These are phyloP conservation scores for Strigamia maritima DNA, from an alignment of 2,888 invertebrate species.

Conservation along the genomic window DNA sequence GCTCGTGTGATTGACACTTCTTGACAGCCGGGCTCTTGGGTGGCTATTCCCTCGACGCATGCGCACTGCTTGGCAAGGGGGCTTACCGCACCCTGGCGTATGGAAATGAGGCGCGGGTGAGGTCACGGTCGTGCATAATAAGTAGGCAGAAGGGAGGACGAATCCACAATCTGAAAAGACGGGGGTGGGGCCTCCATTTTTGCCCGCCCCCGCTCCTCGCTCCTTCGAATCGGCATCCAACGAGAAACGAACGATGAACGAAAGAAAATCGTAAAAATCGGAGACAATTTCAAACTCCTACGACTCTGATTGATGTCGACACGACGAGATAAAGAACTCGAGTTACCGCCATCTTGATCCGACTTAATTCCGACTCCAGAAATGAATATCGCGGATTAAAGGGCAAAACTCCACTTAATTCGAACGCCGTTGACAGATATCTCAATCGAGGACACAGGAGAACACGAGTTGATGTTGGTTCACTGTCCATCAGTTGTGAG, in stretches of 20 bases:
- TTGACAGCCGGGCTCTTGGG: constrained; percentile 33
- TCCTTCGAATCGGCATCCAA: background rate
- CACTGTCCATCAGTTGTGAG: no score
- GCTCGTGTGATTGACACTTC: constrained; percentile 36
- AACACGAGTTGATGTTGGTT: no score
- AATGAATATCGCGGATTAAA: no score
- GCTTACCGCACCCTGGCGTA: constrained; percentile 35
- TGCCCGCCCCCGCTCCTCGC: constrained; percentile 8
- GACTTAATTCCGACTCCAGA: no score
- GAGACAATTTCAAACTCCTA: no score
- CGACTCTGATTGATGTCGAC: background rate
- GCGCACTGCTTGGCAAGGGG: constrained; percentile 29
- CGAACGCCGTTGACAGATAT: no score
- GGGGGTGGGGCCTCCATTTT: background rate
- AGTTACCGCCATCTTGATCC: background rate
- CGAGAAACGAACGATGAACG: background rate
- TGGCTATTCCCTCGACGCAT: constrained; percentile 37
- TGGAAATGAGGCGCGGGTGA: constrained; percentile 37
- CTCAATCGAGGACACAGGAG: no score
- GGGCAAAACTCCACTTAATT: no score
- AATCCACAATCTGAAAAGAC: constrained; percentile 25
- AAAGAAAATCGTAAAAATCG: background rate
- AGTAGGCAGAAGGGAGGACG: constrained; percentile 28
- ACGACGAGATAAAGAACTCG: background rate
- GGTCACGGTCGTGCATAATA: constrained; percentile 38